Evolutionary conservation across 2,113 vertebrate genomes (phyloP).

Genomic region (Silurus meridionalis): DNA sequence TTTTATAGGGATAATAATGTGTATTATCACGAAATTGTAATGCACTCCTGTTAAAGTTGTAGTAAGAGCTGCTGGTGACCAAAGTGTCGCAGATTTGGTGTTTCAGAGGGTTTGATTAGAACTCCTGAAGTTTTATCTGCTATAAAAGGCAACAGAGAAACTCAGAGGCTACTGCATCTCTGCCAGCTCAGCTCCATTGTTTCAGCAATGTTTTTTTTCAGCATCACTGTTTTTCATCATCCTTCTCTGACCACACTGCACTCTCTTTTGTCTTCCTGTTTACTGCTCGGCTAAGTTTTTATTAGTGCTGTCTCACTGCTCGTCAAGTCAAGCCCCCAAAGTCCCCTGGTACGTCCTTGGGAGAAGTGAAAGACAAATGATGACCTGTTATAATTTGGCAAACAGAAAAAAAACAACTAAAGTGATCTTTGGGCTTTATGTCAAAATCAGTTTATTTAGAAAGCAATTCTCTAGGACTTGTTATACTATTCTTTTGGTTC

Average conservation of each 20-base stretch:
- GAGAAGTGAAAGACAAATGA: conserved; percentile 44
- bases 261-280: conserved; percentile 41
- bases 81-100: background rate
- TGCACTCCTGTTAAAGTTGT: background rate
- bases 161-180: background rate
- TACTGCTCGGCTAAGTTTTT: conserved; percentile 25
- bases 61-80: background rate
- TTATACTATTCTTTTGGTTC: conserved; percentile 31
- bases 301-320: conserved; percentile 43
- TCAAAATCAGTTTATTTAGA: conserved; percentile 45
- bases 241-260: background rate
- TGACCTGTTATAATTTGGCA: conserved; percentile 42
- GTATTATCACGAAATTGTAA: background rate
- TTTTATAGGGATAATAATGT: background rate
- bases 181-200: conserved; percentile 21
- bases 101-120: background rate
- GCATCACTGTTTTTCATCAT: background rate
- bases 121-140: background rate
- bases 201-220: background rate
- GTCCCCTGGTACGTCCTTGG: conserved; percentile 15
- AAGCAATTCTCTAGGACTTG: conserved; percentile 23
- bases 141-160: background rate
- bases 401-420: conserved; percentile 26
- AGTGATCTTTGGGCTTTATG: conserved; percentile 28
- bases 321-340: conserved; percentile 30